Conservation (phyloP, 2,797 vertebrate species). For the Crocodylus rhombifer region DNA sequence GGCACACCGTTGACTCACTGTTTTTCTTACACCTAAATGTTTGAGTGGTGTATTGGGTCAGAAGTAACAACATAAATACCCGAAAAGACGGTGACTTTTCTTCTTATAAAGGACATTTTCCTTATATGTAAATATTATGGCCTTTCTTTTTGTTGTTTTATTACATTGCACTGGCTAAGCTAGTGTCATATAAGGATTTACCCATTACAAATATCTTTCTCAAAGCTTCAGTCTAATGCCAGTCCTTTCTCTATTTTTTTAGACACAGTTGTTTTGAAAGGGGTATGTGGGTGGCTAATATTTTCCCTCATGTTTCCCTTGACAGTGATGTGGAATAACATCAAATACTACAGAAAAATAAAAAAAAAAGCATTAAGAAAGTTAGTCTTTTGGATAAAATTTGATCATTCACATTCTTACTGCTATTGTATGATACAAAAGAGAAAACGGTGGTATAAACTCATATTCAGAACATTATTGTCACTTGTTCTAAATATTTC, state of each 20-base stretch:
- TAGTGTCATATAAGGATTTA: background rate
- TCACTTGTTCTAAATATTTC: background rate
- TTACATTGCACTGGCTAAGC: background rate
- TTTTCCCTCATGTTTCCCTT: constrained; percentile 16
- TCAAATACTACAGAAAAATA: constrained; percentile 35
- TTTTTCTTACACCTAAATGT: too few species aligned
- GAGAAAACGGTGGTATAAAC: background rate
- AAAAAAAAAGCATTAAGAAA: constrained; percentile 51
- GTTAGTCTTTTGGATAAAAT: background rate
- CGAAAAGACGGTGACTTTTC: background rate
- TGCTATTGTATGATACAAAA: background rate
- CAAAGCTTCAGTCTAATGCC: constrained; percentile 16
- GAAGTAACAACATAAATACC: background rate
- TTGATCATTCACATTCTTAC: background rate
- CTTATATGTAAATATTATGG: background rate
- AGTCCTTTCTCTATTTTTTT: constrained; percentile 35
- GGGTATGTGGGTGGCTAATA: constrained; percentile 44
- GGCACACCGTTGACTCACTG: too few species aligned
- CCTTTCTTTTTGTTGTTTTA: constrained; percentile 14
- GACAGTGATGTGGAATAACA: constrained; percentile 54
- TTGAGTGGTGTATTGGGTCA: background rate
- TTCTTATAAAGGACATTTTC: background rate
- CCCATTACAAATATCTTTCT: constrained; percentile 36
- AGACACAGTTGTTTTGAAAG: constrained; percentile 14
- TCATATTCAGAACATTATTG: background rate